These are phyloP conservation scores for Deroplatys truncata DNA, from an alignment of 2,888 invertebrate species.

Conservation along the genomic window DNA sequence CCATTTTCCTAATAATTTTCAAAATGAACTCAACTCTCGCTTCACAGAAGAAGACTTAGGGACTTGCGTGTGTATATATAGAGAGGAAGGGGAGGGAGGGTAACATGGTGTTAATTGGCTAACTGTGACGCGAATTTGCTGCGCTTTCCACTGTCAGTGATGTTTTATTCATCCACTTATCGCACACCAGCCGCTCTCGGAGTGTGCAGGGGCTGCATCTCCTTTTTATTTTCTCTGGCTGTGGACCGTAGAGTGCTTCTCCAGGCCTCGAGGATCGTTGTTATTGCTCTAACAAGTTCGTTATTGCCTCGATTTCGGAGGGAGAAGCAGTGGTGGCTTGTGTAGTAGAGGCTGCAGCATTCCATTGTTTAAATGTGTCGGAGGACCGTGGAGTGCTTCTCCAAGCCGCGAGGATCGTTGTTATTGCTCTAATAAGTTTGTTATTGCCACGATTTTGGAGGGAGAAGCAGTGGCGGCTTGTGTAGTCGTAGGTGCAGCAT, in stretches of 20 bases:
- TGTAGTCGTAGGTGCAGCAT: background rate
- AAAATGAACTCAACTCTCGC: slow-evolving; percentile 28
- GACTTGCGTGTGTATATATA: background rate
- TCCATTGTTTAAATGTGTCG: background rate
- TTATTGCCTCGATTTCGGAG: background rate
- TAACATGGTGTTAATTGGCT: slow-evolving; percentile 17
- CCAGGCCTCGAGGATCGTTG: background rate
- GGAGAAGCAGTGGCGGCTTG: background rate
- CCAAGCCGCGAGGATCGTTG: background rate
- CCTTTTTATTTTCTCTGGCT: background rate
- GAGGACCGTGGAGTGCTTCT: background rate
- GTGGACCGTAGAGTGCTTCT: background rate
- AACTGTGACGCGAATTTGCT: slow-evolving; percentile 28
- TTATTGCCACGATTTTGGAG: background rate
- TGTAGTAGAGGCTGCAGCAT: background rate
- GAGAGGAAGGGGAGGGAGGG: slow-evolving; percentile 4
- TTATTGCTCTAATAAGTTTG: background rate
- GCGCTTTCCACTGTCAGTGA: slow-evolving; percentile 20
- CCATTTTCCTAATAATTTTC: slow-evolving; percentile 26
- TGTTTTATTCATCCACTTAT: slow-evolving; percentile 32
- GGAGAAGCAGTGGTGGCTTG: background rate
- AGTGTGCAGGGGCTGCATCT: background rate
- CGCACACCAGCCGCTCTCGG: background rate
- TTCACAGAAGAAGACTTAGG: slow-evolving; percentile 17
- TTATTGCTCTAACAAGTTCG: background rate